Evolutionary conservation across 2,113 vertebrate genomes (phyloP).

Genomic region (Trochalopteron elliotii): DNA sequence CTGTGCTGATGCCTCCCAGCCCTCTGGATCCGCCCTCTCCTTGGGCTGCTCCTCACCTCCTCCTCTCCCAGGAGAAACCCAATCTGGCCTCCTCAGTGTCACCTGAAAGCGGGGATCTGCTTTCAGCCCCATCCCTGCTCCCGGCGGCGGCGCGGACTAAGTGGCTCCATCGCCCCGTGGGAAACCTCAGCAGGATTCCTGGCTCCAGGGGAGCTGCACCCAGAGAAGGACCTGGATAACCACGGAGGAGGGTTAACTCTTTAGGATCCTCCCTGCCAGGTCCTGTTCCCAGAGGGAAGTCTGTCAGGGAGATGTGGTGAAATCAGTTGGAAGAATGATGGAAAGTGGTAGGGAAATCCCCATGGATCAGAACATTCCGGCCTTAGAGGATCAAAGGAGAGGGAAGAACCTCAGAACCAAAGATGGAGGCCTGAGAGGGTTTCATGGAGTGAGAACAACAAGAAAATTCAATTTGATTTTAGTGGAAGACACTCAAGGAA

Average conservation of each 20-base stretch:
- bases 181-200: constrained; percentile 32
- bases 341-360: neutral
- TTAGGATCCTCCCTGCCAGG: neutral
- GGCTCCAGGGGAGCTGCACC: neutral
- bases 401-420: neutral
- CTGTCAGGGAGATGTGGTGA: neutral
- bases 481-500: neutral
- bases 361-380: neutral
- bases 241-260: neutral
- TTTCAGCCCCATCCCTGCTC: constrained; percentile 26
- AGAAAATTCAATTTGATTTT: neutral
- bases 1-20: fast-evolving
- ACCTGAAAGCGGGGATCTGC: constrained; percentile 46
- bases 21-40: neutral
- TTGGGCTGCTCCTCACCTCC: neutral
- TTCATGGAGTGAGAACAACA: neutral
- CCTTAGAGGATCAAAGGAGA: neutral
- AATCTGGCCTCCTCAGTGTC: constrained; percentile 48
- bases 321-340: neutral
- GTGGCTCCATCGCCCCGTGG: neutral
- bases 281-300: neutral
- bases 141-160: neutral
- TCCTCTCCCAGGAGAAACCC: constrained; percentile 14
- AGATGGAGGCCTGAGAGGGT: neutral
- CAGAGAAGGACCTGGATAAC: neutral